Base-by-base conservation (phyloP, 2,888 invertebrate species). In the Caenorhabditis sp. region DNA sequence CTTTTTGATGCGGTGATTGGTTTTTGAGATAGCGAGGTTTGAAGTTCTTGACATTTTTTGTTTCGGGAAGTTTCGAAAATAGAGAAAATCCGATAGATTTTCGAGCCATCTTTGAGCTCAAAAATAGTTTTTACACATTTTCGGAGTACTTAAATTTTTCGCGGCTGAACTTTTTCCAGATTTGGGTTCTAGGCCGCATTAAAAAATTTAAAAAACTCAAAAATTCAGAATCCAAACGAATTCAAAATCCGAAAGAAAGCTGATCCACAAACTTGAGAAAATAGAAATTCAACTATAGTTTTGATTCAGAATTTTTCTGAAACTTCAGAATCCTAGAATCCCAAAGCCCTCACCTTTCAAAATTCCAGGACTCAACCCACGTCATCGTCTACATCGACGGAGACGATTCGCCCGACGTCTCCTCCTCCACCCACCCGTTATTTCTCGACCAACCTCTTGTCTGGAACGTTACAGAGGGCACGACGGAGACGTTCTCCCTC, bases 391-490 rank as follows among this genome's bases (percentile, higher is more conserved):
- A 70, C 38, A 77, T 87, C 7, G 85, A 83, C 6, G 69, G 80
- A 12, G 72, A 49, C 10, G 54, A n/a, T n/a, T n/a, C n/a, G n/a
- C n/a, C n/a, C n/a, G n/a, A n/a, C n/a, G n/a, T n/a, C 81, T 44
- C 51, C 41, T 79, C 83, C 24, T 51, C 77, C 12, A 28, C n/a
- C n/a, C n/a, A 49, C 7, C 87, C 87, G n/a, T 54, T 56, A n/a
- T 76, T 87, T 66, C 59, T 79, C 22, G 73, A 54, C n/a, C 58
- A 77, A 51, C 86, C 85, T 49, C 70, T 86, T 63, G 64, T 75
- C 51, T 88, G 88, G 88, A 88, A 84, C 59, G 80, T 88, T 38
- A 86, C 82, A 10, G 87, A 87, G 77, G 82, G 70, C 59, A 80
- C 84, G 19, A 79, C 80, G 8, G 61, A 85, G 51, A 64, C 28